phyloP scores from a whole-genome alignment of 2,888 invertebrate species.

The Patella caerulea region DNA sequence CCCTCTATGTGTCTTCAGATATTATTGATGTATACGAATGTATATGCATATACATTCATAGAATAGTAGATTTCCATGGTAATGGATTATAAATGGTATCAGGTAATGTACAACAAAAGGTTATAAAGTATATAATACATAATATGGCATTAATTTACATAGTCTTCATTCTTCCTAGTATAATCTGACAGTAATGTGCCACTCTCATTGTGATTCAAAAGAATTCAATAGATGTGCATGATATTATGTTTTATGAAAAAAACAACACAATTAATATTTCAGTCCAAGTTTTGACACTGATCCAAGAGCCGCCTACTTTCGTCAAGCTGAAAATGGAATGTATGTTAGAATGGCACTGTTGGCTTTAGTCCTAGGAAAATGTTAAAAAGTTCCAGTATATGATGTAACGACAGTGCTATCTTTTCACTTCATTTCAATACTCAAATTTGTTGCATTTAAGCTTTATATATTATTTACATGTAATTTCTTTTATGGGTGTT shows the following conservation, averaged over 20 bases:
- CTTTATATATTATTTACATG: not conserved
- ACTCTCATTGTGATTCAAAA: no score
- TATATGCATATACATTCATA: not conserved
- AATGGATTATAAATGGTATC: no score
- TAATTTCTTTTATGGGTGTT: not conserved
- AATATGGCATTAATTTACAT: no score
- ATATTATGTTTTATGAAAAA: no score
- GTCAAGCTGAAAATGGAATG: constrained; percentile 98
- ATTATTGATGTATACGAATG: not conserved
- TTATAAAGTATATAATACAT: no score
- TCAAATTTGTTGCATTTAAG: not conserved
- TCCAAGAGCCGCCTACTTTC: constrained; percentile 97
- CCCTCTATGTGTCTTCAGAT: not conserved
- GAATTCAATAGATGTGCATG: no score
- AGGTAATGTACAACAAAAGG: no score
- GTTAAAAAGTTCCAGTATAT: constrained; percentile 25
- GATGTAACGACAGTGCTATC: no score
- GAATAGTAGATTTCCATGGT: not conserved
- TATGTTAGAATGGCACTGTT: constrained; percentile 98
- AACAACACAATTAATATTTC: constrained; percentile 35
- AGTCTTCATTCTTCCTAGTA: no score
- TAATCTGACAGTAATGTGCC: no score
- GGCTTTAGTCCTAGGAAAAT: constrained; percentile 74
- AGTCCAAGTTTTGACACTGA: constrained; percentile 95
- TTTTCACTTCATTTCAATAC: not conserved